phyloP scores from a whole-genome alignment of 2,888 invertebrate species.

The Leptothorax acervorum region DNA sequence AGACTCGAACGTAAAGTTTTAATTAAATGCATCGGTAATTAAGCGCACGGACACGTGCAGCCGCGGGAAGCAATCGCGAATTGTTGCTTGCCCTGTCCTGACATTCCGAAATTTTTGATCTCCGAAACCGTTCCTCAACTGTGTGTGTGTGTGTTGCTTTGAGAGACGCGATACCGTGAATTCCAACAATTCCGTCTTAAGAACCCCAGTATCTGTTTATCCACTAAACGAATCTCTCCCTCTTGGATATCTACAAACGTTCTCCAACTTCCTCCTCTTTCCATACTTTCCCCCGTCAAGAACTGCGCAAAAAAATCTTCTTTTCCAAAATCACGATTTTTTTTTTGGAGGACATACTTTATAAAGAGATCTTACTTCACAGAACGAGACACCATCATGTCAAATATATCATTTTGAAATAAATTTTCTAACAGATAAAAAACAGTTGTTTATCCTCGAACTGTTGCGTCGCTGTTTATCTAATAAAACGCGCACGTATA shows the following conservation, averaged over 20 bases:
- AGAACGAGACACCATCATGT: not conserved
- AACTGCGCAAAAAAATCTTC: not conserved
- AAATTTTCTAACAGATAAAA: not conserved
- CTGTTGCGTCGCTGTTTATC: not conserved
- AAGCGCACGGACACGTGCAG: not conserved
- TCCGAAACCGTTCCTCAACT: not conserved
- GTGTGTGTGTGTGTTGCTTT: not conserved
- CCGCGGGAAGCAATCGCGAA: not conserved
- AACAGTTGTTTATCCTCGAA: not conserved
- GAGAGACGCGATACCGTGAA: not conserved
- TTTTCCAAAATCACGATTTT: not conserved
- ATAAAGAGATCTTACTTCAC: not conserved
- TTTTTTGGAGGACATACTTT: not conserved
- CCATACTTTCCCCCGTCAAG: not conserved
- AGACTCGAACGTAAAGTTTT: slow-evolving; percentile 39
- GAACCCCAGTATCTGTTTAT: not conserved
- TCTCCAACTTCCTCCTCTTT: not conserved
- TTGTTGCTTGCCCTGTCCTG: not conserved
- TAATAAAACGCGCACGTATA: not conserved
- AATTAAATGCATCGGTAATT: slow-evolving; percentile 50
- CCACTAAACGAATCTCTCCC: not conserved
- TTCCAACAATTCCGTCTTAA: not conserved
- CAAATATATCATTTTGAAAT: not conserved
- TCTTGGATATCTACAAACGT: not conserved
- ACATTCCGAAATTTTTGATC: not conserved